Conservation (phyloP, 2,888 invertebrate species). For the Nemapogon koenigi region DNA sequence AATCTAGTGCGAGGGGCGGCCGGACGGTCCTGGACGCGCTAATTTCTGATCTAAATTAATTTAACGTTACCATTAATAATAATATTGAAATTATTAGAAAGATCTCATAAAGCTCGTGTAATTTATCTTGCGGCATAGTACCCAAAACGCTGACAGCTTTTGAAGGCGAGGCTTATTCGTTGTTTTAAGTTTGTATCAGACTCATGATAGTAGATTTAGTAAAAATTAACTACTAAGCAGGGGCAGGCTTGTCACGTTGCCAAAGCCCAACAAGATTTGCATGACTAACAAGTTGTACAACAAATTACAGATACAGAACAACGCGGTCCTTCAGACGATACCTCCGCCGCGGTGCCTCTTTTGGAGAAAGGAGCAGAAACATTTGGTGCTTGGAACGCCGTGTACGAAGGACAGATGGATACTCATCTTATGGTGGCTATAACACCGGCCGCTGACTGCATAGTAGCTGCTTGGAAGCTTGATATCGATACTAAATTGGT, state of each 20-base stretch:
- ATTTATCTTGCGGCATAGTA: too few relatives aligned
- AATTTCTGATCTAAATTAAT: background rate
- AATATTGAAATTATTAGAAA: too few relatives aligned
- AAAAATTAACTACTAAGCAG: too few relatives aligned
- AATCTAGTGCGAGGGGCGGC: background rate
- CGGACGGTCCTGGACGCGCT: background rate
- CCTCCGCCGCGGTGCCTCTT: conserved; percentile 77
- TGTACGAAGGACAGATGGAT: conserved; percentile 70
- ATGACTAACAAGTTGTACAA: too few relatives aligned
- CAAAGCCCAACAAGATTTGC: too few relatives aligned
- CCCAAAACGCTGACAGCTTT: too few relatives aligned
- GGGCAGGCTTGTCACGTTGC: too few relatives aligned
- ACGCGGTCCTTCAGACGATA: conserved; percentile 81
- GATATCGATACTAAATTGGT: conserved; percentile 82
- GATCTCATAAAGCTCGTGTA: too few relatives aligned
- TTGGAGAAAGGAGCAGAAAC: conserved; percentile 67
- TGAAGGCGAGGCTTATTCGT: too few relatives aligned
- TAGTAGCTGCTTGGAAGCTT: conserved; percentile 83
- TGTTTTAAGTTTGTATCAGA: too few relatives aligned
- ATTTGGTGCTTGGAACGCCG: conserved; percentile 76
- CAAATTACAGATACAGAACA: conserved; percentile 69
- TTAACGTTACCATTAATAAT: background rate
- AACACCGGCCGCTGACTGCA: conserved; percentile 73
- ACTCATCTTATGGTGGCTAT: conserved; percentile 70
- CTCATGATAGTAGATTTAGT: too few relatives aligned